Evolutionary conservation across 2,113 vertebrate species (phyloP).

Genomic region (Microcebus tavaratra): DNA sequence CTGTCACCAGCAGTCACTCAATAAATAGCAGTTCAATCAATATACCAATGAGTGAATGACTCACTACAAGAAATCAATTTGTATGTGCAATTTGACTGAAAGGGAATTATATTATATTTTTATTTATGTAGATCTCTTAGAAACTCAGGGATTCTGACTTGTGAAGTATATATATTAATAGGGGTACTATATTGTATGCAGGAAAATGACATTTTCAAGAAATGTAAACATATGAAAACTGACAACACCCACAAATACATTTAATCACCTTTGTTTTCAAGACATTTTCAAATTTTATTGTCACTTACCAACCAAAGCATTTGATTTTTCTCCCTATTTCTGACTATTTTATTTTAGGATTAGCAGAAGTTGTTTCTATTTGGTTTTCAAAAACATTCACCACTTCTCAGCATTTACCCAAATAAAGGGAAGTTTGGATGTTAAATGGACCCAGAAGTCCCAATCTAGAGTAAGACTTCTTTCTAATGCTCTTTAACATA

Average conservation of each 20-base stretch:
- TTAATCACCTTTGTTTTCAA: constrained; percentile 30
- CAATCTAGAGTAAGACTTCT: not conserved
- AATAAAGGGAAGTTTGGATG: not conserved
- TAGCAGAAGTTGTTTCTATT: not conserved
- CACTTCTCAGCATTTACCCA: not conserved
- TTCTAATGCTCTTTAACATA: not conserved
- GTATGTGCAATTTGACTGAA: not conserved
- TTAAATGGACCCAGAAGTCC: not conserved
- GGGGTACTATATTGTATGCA: not conserved
- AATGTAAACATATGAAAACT: not conserved
- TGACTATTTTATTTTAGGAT: constrained; percentile 7
- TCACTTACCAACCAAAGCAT: not conserved
- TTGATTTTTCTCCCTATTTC: not conserved
- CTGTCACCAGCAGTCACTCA: not conserved
- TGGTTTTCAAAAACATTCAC: not conserved
- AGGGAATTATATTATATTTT: not conserved
- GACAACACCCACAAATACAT: not conserved
- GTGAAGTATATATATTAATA: not conserved
- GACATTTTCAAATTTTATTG: not conserved
- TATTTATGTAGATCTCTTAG: not conserved
- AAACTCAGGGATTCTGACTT: not conserved
- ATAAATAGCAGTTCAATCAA: not conserved
- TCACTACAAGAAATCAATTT: not conserved
- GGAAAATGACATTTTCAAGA: constrained; percentile 23
- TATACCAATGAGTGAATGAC: not conserved